Percentiles rank a stretch among this genome's conserved stretches.
phyloP scores from a whole-genome alignment of 2,113 vertebrate species.

The cattle (Bos taurus) region ARS-UCD2.0 NC_037338.1:86159001-86159500 shows the following conservation, averaged over 20 bases:
- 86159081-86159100: no score
- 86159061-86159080: neutral
- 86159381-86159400: neutral
- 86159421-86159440: neutral
- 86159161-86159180: neutral
- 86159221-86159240: neutral
- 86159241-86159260: neutral
- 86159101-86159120: neutral
- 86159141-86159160: neutral
- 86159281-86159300: neutral
- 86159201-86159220: neutral
- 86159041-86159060: neutral
- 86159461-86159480: neutral
- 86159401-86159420: neutral
- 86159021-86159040: neutral
- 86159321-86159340: neutral
- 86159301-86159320: neutral
- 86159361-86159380: neutral
- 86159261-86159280: neutral
- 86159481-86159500: neutral
- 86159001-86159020: neutral
- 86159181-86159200: neutral
- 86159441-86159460: neutral
- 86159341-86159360: neutral
- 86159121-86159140: neutral